Evolutionary conservation across 2,888 invertebrate species (phyloP).

Genomic region (Eudiplozoon nipponicum): DNA sequence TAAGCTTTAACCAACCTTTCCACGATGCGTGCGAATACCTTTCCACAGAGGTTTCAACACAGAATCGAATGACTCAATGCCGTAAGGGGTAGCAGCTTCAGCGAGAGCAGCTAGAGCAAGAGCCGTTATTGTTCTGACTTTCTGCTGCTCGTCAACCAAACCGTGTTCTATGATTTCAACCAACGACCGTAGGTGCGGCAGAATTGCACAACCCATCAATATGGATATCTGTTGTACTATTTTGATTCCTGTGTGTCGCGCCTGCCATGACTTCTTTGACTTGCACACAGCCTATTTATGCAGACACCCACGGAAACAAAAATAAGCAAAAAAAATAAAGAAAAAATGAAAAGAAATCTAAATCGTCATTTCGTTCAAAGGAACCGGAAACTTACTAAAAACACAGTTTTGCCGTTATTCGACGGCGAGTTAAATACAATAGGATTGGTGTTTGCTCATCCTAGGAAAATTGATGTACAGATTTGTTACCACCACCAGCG

Average conservation of each 20-base stretch:
- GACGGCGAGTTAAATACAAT: too few species aligned
- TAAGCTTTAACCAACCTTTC: slow-evolving; percentile 29
- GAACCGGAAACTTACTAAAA: too few species aligned
- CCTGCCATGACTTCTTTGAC: slow-evolving; percentile 98
- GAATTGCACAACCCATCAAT: slow-evolving; percentile 89
- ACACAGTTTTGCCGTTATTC: too few species aligned
- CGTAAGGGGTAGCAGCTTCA: slow-evolving; percentile 92
- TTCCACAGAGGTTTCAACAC: slow-evolving; percentile 96
- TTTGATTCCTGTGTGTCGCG: slow-evolving; percentile 45
- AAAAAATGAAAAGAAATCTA: too few species aligned
- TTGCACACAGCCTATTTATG: slow-evolving; percentile 56
- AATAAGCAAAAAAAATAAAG: too few species aligned
- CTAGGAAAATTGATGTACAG: too few species aligned
- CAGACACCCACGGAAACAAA: too few species aligned
- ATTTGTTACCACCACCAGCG: too few species aligned
- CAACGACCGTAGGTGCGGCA: slow-evolving; percentile 77
- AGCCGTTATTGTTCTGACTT: slow-evolving; percentile 89
- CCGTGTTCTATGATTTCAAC: slow-evolving; percentile 98
- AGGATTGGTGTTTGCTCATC: too few species aligned
- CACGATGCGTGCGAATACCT: slow-evolving; percentile 52
- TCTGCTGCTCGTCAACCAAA: slow-evolving; percentile 86
- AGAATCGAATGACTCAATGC: slow-evolving; percentile 96
- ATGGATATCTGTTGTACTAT: slow-evolving; percentile 99
- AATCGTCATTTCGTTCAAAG: too few species aligned
- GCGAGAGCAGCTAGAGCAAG: slow-evolving; percentile 84